phyloP scores from a whole-genome alignment of 1,140 invertebrate genomes.

The Elymnias hypermnestra region DNA sequence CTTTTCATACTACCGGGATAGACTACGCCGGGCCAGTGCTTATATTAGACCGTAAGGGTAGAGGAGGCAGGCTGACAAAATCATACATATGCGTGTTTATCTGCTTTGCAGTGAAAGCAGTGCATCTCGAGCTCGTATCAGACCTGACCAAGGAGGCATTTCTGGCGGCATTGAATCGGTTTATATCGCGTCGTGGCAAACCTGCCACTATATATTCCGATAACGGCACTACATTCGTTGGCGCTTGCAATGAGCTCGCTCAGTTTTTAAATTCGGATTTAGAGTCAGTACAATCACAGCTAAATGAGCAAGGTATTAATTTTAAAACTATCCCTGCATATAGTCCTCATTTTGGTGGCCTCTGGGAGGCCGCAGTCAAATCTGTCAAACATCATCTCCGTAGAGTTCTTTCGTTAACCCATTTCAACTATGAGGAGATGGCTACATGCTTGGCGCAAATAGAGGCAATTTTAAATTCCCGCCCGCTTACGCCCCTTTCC shows the following conservation, averaged over 20 bases:
- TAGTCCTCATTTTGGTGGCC: constrained; percentile 31
- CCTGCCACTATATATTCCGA: constrained; percentile 12
- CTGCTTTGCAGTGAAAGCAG: constrained; percentile 18
- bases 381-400: constrained; percentile 31
- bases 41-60: constrained; percentile 29
- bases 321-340: constrained; percentile 16
- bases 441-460: constrained; percentile 36
- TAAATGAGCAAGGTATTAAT: neutral
- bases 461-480: constrained; percentile 41
- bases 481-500: constrained; percentile 19
- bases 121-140: constrained; percentile 23
- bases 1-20: constrained; percentile 23
- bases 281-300: neutral
- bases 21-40: constrained; percentile 47
- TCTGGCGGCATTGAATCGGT: constrained; percentile 11
- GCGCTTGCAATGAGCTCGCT: neutral
- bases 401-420: constrained; percentile 14
- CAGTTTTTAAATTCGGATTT: neutral
- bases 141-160: constrained; percentile 8
- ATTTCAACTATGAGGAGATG: constrained; percentile 43
- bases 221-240: constrained; percentile 15
- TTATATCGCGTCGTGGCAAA: constrained; percentile 18
- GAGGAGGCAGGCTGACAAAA: constrained; percentile 37
- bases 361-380: constrained; percentile 35
- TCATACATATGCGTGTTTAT: constrained; percentile 27